Percentiles rank a stretch among this genome's conserved stretches.
Evolutionary conservation across 2,888 invertebrate genomes (phyloP).

Genomic region (Drosophila neonasuta): DNA sequence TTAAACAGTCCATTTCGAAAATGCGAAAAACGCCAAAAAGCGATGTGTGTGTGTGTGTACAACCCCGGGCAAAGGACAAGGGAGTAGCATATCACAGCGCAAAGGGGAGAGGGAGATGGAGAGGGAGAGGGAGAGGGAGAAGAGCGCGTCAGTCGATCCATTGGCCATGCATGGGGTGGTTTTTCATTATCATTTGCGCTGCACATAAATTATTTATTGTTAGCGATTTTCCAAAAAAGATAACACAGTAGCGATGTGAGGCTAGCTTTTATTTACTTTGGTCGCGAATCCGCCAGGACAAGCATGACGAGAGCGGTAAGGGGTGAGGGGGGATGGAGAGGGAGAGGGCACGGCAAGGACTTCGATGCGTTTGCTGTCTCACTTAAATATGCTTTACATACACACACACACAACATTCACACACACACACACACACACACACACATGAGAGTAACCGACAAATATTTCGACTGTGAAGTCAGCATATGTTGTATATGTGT

Average conservation of each 20-base stretch:
- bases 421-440: too few species aligned
- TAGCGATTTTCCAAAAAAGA: conserved; percentile 78
- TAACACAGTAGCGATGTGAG: conserved; percentile 55
- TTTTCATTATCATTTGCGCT: conserved; percentile 76
- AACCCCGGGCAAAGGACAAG: conserved; percentile 39
- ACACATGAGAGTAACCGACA: conserved; percentile 17
- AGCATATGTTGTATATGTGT: conserved; percentile 1
- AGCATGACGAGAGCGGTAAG: not conserved
- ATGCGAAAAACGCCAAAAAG: conserved; percentile 54
- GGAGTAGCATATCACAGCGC: conserved; percentile 16
- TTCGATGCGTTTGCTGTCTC: conserved; percentile 36
- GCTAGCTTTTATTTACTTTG: conserved; percentile 66
- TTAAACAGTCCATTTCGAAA: conserved; percentile 73
- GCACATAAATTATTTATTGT: conserved; percentile 78
- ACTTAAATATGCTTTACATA: conserved; percentile 39
- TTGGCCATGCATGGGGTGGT: conserved; percentile 73
- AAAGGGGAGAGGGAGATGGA: too few species aligned
- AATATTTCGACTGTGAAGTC: conserved; percentile 14
- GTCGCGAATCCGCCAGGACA: conserved; percentile 58
- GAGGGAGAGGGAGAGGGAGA: too few species aligned
- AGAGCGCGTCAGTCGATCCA: conserved; percentile 58
- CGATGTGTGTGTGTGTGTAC: conserved; percentile 17
- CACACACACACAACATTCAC: not conserved
- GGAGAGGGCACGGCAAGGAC: conserved; percentile 3
- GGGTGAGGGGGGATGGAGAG: conserved; percentile 6